Percentiles rank a stretch among this genome's conserved stretches.
phyloP scores from a whole-genome alignment of 2,113 vertebrate genomes.

The Otocyon megalotis region DNA sequence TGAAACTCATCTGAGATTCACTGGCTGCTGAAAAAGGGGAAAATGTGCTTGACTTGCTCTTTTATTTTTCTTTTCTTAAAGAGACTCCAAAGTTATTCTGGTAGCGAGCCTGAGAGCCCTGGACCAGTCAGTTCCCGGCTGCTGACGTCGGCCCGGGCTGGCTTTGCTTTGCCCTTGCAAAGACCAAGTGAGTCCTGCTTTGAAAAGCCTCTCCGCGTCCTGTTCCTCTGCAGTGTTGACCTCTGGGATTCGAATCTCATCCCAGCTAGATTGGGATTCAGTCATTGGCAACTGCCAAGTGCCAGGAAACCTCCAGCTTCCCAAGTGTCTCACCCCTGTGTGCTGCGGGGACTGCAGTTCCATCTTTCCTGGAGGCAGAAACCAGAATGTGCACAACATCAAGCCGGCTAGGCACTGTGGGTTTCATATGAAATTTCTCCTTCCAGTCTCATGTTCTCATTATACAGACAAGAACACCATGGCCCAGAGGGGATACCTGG shows the following conservation, averaged over 20 bases:
- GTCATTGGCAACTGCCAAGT: neutral
- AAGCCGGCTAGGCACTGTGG: neutral
- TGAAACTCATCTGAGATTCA: slow-evolving; percentile 46
- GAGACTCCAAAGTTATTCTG: slow-evolving; percentile 23
- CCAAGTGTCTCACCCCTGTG: rapidly evolving
- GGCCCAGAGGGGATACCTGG: neutral
- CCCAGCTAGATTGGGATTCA: neutral
- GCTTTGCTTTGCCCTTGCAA: neutral
- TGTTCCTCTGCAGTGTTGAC: neutral
- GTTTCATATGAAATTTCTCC: neutral
- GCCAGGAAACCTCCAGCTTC: neutral
- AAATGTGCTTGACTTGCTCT: slow-evolving; percentile 59
- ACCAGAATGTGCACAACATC: neutral
- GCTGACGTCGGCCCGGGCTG: neutral
- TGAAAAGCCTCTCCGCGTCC: neutral
- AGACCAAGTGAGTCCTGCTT: neutral
- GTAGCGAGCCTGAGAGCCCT: neutral
- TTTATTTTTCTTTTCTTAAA: slow-evolving; percentile 54
- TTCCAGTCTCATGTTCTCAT: neutral
- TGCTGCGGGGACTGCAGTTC: neutral
- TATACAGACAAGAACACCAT: neutral
- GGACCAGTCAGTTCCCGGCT: neutral
- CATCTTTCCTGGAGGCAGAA: neutral
- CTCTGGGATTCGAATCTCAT: neutral
- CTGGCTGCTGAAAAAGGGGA: slow-evolving; percentile 45